Conservation (phyloP, 2,113 vertebrate species). For the Cebus imitator region DNA sequence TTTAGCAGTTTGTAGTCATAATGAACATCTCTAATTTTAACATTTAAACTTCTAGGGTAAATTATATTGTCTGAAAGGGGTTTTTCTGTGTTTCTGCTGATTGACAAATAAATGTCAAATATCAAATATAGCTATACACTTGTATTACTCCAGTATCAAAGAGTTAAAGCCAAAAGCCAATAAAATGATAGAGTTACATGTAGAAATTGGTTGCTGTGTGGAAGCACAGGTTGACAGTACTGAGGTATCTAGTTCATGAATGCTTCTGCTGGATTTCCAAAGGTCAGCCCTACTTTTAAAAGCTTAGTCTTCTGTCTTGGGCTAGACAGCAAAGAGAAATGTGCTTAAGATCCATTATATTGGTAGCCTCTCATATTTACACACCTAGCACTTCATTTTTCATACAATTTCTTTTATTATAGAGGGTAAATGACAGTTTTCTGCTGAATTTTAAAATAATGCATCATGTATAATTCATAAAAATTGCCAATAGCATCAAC, state of each 20-base stretch:
- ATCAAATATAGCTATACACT: neutral
- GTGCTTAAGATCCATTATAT: constrained; percentile 35
- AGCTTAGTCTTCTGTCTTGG: constrained; percentile 3
- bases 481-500: constrained; percentile 72
- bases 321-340: neutral
- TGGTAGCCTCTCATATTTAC: neutral
- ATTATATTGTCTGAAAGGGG: neutral
- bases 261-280: neutral
- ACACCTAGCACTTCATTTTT: constrained; percentile 55
- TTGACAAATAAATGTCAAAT: neutral
- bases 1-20: neutral
- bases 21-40: constrained; percentile 40
- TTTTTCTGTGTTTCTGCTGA: neutral
- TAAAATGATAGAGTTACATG: neutral
- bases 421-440: constrained; percentile 70
- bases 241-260: neutral
- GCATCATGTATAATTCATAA: constrained; percentile 78
- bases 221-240: neutral
- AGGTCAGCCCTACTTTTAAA: constrained; percentile 19
- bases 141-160: neutral
- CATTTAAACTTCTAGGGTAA: neutral
- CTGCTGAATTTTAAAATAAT: constrained; percentile 74
- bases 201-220: neutral
- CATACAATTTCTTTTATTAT: constrained; percentile 59
- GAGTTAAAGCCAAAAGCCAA: constrained; percentile 36